phyloP scores from a whole-genome alignment of 2,113 vertebrate genomes.

The Pogonocichla stellata region DNA sequence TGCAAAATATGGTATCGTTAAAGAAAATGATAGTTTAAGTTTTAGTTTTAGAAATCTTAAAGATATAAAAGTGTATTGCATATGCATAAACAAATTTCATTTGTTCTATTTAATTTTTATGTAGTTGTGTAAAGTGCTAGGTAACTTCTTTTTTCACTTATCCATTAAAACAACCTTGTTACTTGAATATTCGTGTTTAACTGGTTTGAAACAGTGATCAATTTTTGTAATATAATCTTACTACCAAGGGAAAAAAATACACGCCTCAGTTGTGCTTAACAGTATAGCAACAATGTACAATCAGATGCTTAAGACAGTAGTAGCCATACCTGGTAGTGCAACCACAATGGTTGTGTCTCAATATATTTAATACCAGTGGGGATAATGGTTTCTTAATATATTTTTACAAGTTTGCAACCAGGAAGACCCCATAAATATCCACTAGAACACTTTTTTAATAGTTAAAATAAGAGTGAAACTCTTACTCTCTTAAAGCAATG shows the following conservation, averaged over 20 bases:
- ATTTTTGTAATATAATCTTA: conserved; percentile 50
- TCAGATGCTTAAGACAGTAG: conserved; percentile 18
- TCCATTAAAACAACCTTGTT: conserved; percentile 73
- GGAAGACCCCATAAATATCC: conserved; percentile 31
- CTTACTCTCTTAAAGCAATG: not conserved
- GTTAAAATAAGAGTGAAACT: conserved; percentile 1
- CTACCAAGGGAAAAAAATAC: conserved; percentile 41
- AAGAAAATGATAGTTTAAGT: conserved; percentile 77
- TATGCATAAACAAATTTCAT: conserved; percentile 76
- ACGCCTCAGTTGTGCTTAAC: conserved; percentile 40
- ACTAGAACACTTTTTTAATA: conserved; percentile 49
- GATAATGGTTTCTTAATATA: conserved; percentile 37
- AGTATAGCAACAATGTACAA: conserved; percentile 30
- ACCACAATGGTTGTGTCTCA: not conserved
- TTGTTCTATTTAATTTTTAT: conserved; percentile 83
- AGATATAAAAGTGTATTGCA: conserved; percentile 77
- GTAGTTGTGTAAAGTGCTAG: conserved; percentile 77
- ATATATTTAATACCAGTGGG: not conserved
- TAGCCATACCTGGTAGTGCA: conserved; percentile 35
- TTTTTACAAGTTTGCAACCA: conserved; percentile 47
- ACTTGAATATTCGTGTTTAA: conserved; percentile 79
- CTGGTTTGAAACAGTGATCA: conserved; percentile 67
- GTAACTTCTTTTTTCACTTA: conserved; percentile 57
- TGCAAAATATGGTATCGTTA: conserved; percentile 78
- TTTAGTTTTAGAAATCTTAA: conserved; percentile 80